A percentile compares a stretch with the other conserved stretches of the same genome.
Conservation (phyloP, 1,140 invertebrate species). For the Trypoxylus dichotomus region DNA sequence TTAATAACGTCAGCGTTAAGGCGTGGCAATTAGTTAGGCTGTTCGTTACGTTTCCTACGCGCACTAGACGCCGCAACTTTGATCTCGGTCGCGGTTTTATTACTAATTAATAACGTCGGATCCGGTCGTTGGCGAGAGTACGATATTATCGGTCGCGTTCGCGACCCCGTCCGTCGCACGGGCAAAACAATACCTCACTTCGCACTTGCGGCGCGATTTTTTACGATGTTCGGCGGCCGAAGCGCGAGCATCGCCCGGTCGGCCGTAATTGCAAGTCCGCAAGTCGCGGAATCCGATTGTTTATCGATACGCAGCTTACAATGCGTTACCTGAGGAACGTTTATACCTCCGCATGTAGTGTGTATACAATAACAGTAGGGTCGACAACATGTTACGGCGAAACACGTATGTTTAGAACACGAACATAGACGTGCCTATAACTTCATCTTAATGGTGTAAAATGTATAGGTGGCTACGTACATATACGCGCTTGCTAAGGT, state of each 20-base stretch:
- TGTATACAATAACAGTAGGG: background rate
- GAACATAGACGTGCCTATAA: background rate
- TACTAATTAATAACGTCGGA: constrained; percentile 24
- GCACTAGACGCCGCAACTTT: constrained; percentile 7
- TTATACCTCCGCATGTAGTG: background rate
- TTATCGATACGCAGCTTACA: constrained; percentile 28
- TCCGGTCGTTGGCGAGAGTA: background rate
- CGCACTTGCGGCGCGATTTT: background rate
- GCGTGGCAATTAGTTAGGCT: constrained; percentile 4
- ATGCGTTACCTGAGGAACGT: constrained; percentile 19
- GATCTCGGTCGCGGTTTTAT: background rate
- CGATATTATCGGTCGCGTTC: constrained; percentile 15
- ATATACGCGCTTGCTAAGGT: background rate
- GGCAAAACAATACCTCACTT: constrained; percentile 10
- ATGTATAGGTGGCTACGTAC: background rate
- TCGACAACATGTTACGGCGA: background rate
- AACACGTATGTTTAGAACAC: background rate
- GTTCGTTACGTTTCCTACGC: constrained; percentile 25
- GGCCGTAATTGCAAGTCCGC: constrained; percentile 12
- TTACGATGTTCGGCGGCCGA: too few relatives aligned
- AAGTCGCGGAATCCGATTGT: constrained; percentile 29
- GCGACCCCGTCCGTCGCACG: background rate
- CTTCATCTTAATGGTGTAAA: background rate
- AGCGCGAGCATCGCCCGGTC: background rate
- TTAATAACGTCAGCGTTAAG: constrained; percentile 15